A percentile compares a stretch with the other conserved stretches of the same genome.
Conservation (phyloP, 2,888 invertebrate species). For the Dynastes tityus region DNA sequence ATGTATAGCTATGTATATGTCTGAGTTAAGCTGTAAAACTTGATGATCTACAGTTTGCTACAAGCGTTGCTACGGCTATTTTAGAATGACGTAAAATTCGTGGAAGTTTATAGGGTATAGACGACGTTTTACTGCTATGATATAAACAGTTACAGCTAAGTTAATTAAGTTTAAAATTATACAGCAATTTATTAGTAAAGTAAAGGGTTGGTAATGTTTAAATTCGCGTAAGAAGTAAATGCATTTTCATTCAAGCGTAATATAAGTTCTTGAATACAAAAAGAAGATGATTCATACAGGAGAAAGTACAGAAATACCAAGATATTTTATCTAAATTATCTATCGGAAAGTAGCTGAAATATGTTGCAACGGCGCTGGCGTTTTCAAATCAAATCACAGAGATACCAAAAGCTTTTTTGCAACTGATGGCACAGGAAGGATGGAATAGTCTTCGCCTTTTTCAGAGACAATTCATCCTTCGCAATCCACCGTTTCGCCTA, state of each 20-base stretch:
- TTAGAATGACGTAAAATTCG: conserved; percentile 6
- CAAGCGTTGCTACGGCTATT: background rate
- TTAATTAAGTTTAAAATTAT: conserved; percentile 3
- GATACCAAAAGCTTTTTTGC: background rate
- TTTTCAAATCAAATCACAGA: background rate
- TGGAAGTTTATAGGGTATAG: background rate
- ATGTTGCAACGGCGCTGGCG: background rate
- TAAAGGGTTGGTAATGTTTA: too few relatives aligned
- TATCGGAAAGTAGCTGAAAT: too few relatives aligned
- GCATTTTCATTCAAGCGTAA: too few relatives aligned
- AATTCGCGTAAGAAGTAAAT: too few relatives aligned
- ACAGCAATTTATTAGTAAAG: background rate
- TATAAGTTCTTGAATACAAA: too few relatives aligned
- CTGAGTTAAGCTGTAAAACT: background rate
- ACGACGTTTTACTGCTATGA: background rate
- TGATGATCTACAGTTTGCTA: background rate
- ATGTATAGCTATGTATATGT: too few relatives aligned
- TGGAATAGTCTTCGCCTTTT: background rate
- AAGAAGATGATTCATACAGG: too few relatives aligned
- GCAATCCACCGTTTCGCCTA: too few relatives aligned
- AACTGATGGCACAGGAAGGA: background rate
- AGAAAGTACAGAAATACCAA: too few relatives aligned
- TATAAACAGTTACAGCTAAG: background rate
- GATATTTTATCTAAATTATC: too few relatives aligned
- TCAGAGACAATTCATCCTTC: background rate